Evolutionary conservation across 2,888 invertebrate species (phyloP), one percentile per base, ranked within the genome.

Genomic region (Microctonus hyperodae): DNA sequence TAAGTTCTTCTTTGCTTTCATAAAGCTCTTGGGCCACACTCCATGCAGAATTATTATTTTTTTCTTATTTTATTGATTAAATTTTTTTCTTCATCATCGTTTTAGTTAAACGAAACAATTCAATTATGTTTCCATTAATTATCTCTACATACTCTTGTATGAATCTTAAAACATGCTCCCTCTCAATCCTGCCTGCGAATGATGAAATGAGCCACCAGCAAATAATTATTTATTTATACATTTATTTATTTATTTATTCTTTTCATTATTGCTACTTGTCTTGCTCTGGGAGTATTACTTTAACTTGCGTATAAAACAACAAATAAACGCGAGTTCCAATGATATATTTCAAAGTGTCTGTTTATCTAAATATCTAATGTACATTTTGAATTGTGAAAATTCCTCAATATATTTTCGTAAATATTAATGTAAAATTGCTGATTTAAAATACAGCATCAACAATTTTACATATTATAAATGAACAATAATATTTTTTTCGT

Each of bases 211-310:
- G 73, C 73, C 70, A 65, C 73, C 67, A 66, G 70, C 69, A 65
- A 73, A 70, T 44, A 44, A n/a, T n/a, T n/a, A n/a, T n/a, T n/a
- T n/a, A n/a, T 37, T 37, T 6, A n/a, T 11, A n/a, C 10, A 2
- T 25, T 11, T 25, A n/a, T 37, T 37, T 6, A n/a, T 11, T n/a
- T 10, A 2, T 25, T 11, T 25, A n/a, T 53, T 37, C 67, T 69
- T 62, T 16, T 69, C 70, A 67, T 70, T 73, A 65, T 72, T 70
- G 67, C 72, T 72, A 67, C 37, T 66, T 70, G 72, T 68, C 70
- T 72, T 68, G 69, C 71, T 65, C 64, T 55, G 64, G 66, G 51
- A 68, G 64, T 25, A 53, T 28, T 53, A 28, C 25, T 25, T 25
- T 22, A 16, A 44, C 10, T 25, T 53, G 25, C 53, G n/a, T 51